Base-by-base conservation (phyloP, 2,797 vertebrate species). In the Acipenser ruthenus region DNA sequence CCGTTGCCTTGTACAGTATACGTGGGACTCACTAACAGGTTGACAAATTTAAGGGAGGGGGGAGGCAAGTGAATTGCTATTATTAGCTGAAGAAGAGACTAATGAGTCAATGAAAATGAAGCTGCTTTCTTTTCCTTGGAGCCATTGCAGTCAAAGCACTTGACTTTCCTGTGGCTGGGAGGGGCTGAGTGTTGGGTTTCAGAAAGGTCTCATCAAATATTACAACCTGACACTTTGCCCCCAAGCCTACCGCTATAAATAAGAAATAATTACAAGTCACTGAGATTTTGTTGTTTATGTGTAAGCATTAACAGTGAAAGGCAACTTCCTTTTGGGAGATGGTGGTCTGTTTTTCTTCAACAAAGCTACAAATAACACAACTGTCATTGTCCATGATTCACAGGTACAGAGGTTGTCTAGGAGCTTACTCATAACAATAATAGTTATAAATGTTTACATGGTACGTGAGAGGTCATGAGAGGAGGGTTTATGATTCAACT, bases 101-200 rank as follows among this genome's bases (percentile, higher is more conserved):
- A 75, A 77, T 76, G 75, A 75, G 73, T 68, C 73, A 49, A 67
- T 70, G 71, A 72, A 72, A 77, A 72, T 72, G 73, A 74, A 77
- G 70, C 70, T 69, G 72, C 68, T 72, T 49, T 76, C 66, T 66
- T 66, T 65, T 71, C 70, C 68, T 59, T 62, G 61, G 53, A 66
- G 73, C 62, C 23, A 23, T 67, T 65, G 51, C 60, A 71, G 69
- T 67, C 74, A 72, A 69, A 74, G 72, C 72, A 74, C 75, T 77
- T 71, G 67, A 63, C 68, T 62, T 62, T 37, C 11, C 60, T 6
- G 15, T 10, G 15, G 7, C 37, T 23, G 15, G 60, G 15, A 9
- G 60, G 37, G 60, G 15, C 3, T 6, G 15, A 62, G 60, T 62
- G 18, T 70, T 48, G 15, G 63, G 70, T 78, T 75, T 76, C 72